Base-by-base conservation (phyloP, 2,113 vertebrate genomes). In the Prinia subflava region DNA sequence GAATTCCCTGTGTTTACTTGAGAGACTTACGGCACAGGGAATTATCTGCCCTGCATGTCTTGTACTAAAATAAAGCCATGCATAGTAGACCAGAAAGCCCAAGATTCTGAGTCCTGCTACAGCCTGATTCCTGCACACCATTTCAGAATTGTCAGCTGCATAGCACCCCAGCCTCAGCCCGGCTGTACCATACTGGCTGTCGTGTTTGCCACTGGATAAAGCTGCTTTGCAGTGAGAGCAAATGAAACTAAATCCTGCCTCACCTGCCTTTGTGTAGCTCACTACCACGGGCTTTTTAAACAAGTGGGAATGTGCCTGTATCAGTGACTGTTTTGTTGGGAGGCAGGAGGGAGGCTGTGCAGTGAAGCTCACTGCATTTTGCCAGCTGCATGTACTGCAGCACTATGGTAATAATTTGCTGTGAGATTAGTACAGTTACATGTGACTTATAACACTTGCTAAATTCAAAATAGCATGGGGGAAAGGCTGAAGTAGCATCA, bases 311-410 rank as follows among this genome's bases (percentile, higher is more conserved):
- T 76, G 19, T 20, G 44, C 33, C 53, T 47, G 50, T 28, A 3
- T 47, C 19, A n/a, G 33, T 33, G 84, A 46, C 71, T 30, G 52
- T 42, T 97, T 69, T 77, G 39, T 24, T 33, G 3, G 42, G 59
- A 85, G 76, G 76, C 55, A 67, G 95, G 59, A 81, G 50, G 59
- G 77, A 55, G 24, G 62, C 22, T 82, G 52, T 73, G 35, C 56
- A 14, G 3, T 49, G 81, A 83, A 57, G 92, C 68, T 79, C 81
- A 16, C 65, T 82, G 86, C 89, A 69, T 73, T 74, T 88, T 92
- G 47, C 57, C 91, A 94, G 75, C 89, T 91, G 57, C 83, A 33
- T 95, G 89, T 82, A 82, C 76, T 94, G 71, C 76, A 77, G 95
- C 53, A 13, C 90, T 59, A 53, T 1, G 5, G 53, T 31, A 79